These are phyloP conservation scores for Tiliqua scincoides DNA, from an alignment of 2,113 vertebrate species.

Conservation along the genomic window DNA sequence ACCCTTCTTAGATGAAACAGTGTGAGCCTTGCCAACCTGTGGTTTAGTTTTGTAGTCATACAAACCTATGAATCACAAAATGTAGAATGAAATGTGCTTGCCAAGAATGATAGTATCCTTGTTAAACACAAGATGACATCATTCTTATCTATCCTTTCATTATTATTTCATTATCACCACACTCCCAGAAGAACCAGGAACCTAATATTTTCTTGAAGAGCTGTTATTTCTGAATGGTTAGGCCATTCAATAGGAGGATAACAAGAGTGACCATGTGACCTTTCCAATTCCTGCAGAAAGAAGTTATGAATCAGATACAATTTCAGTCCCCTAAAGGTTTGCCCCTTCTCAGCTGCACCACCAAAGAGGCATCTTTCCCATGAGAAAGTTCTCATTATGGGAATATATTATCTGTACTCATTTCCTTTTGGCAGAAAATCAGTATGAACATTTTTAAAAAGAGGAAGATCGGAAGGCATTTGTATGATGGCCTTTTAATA, in stretches of 20 bases:
- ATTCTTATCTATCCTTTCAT: background rate
- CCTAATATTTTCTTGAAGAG: background rate
- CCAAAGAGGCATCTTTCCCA: background rate
- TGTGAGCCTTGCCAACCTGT: conserved; percentile 39
- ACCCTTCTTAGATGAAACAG: conserved; percentile 25
- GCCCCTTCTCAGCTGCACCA: background rate
- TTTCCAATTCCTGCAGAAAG: background rate
- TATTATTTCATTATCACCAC: background rate
- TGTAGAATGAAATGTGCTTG: background rate
- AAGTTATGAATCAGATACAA: background rate
- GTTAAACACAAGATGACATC: background rate
- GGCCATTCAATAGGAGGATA: background rate
- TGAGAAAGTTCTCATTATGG: background rate
- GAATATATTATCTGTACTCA: background rate
- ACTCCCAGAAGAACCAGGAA: background rate
- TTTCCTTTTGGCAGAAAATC: conserved; percentile 18
- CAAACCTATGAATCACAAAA: conserved; percentile 1
- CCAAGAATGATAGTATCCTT: background rate
- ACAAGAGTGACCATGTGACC: background rate
- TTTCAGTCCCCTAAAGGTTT: background rate
- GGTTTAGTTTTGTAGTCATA: background rate
- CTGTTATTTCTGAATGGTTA: background rate
- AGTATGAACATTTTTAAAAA: conserved; percentile 4
- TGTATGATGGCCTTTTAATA: conserved; percentile 6
- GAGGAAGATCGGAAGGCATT: background rate